Evolutionary conservation across 1,140 invertebrate species (phyloP), one percentile per base, ranked within the genome.

Genomic region (Cydia strobilella): DNA sequence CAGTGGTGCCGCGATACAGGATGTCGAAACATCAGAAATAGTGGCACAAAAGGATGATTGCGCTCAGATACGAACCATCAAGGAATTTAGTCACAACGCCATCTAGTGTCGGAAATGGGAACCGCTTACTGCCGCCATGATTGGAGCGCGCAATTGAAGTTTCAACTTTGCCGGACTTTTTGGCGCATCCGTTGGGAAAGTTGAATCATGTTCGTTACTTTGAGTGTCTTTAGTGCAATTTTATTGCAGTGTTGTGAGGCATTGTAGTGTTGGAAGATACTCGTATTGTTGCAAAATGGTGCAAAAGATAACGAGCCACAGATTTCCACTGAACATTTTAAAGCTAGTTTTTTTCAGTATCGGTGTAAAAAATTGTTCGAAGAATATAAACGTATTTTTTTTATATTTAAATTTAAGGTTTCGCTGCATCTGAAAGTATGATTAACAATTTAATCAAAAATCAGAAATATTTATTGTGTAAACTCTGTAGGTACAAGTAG

Each of bases 101-200:
- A 92, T 91, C 90, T 92, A 82, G 77, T 72, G 73, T 76, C 82
- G 88, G 89, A 91, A 92, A 90, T 91, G 78, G 80, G 83, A 79
- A 90, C 82, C 86, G 84, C 85, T 89, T 90, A 84, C 80, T 78
- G 74, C 73, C 77, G 59, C 78, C 72, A 72, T 82, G 80, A 86
- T 85, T 87, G 80, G 74, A 77, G 79, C 74, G 76, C 66, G 63
- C 63, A 65, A 69, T 69, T 35, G 65, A 69, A 35, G 65, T 69
- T 59, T 35, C 65, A 69, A 69, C 27, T 69, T 69, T 69, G 13
- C 54, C 54, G 54, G 54, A 59, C 54, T 59, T 59, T 59, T 59
- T 59, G 54, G 54, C 20, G 9, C 54, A 23, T 59, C 54, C 54
- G 54, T 23, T 59, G 54, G 54, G 54, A 23, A 59, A 59, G 54